These are phyloP conservation scores for Thryonomys swinderianus DNA, from an alignment of 2,113 vertebrate species.

Conservation along the genomic window DNA sequence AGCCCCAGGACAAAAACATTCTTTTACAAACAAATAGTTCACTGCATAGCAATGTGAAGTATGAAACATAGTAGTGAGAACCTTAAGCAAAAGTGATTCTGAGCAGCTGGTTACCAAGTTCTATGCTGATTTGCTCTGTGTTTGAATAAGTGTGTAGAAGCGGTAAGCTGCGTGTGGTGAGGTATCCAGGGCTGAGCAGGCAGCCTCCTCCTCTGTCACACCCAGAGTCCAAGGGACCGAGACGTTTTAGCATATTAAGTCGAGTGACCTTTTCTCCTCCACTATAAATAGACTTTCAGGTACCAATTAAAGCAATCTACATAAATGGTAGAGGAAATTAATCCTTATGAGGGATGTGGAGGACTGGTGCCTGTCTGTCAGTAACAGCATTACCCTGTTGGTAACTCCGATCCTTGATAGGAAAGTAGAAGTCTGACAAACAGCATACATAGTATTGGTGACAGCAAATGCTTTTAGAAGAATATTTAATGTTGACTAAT, in stretches of 20 bases:
- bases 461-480: slow-evolving; percentile 25
- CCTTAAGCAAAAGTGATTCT: not conserved
- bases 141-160: not conserved
- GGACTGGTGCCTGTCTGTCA: not conserved
- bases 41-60: not conserved
- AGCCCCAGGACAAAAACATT: not conserved
- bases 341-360: slow-evolving; percentile 6
- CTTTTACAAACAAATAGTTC: not conserved
- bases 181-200: slow-evolving; percentile 4
- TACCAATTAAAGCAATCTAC: slow-evolving; percentile 51
- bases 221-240: not conserved
- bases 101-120: not conserved
- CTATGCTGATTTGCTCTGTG: not conserved
- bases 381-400: not conserved
- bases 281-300: slow-evolving; percentile 57
- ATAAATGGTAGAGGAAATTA: not conserved
- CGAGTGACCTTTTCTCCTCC: not conserved
- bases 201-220: not conserved
- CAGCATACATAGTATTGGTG: not conserved
- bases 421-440: not conserved
- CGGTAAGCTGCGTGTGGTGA: not conserved
- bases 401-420: not conserved
- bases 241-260: not conserved
- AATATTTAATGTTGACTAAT: not conserved
- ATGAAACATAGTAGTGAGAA: not conserved